Conservation (phyloP, 1,140 invertebrate species). For the Brachionus calyciflorus region DNA sequence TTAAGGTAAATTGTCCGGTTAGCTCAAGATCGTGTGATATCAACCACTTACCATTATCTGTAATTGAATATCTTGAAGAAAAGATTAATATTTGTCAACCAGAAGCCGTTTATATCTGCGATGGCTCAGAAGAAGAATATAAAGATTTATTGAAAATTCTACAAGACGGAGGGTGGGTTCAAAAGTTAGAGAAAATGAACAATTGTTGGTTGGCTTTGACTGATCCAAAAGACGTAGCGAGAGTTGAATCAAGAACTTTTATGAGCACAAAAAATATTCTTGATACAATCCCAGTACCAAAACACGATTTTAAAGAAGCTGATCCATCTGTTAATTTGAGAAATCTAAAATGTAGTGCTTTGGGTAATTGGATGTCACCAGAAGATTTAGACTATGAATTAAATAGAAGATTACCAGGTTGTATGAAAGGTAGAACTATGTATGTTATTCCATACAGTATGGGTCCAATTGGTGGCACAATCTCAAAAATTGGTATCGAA, state of each 20-base stretch:
- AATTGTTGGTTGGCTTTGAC: slow-evolving; percentile 93
- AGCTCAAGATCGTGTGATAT: neutral
- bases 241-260: slow-evolving; percentile 92
- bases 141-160: slow-evolving; percentile 64
- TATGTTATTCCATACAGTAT: slow-evolving; percentile 98
- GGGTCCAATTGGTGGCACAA: slow-evolving; percentile 88
- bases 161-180: slow-evolving; percentile 69
- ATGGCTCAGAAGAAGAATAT: slow-evolving; percentile 81
- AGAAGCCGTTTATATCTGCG: slow-evolving; percentile 81
- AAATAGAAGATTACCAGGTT: slow-evolving; percentile 82
- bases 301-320: slow-evolving; percentile 51
- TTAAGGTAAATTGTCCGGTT: no score
- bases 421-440: slow-evolving; percentile 97
- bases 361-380: slow-evolving; percentile 93
- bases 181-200: slow-evolving; percentile 79
- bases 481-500: slow-evolving; percentile 95
- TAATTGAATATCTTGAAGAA: slow-evolving; percentile 49
- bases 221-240: slow-evolving; percentile 92
- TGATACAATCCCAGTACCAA: slow-evolving; percentile 75
- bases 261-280: slow-evolving; percentile 78
- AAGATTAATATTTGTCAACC: slow-evolving; percentile 71
- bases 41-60: neutral
- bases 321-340: neutral
- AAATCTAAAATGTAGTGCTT: slow-evolving; percentile 54
- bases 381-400: slow-evolving; percentile 78